Evolutionary conservation across 2,888 invertebrate species (phyloP), one percentile per base, ranked within the genome.

Genomic region (Lampropteryx suffumata): DNA sequence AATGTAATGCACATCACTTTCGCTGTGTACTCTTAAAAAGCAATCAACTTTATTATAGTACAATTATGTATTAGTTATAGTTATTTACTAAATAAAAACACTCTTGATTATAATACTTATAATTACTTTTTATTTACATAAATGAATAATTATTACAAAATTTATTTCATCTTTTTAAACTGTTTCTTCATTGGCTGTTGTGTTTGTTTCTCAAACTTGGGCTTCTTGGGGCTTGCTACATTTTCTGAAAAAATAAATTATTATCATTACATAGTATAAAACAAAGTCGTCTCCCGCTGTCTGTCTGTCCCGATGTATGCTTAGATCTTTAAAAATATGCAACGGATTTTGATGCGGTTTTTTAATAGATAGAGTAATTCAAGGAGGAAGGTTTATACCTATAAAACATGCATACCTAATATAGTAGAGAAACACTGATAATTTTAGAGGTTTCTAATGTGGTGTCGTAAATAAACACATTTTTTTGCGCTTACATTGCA

Each of bases 161-260:
- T 24, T 71, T 68, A 78, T 65, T 80, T 74, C 57, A 78, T 84
- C 69, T 81, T 86, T 54, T 85, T 87, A 46, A 84, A 80, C 46
- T 80, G 77, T 61, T 84, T 85, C 53, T 80, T 81, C 40, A 71
- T 57, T 1, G 77, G 59, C 50, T 79, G 76, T 36, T 70, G 73
- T 14, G 61, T 66, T 61, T 78, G 75, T 54, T 84, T 87, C 51
- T 84, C 86, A 59, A 85, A 87, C 53, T 84, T 87, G 0, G 72
- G 69, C 56, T 84, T 87, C 58, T 85, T 85, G 0, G 69, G 41
- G n/a, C 65, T 47, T 1, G 57, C 59, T 29, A 62, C 61, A 1
- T 58, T 37, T 62, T 66, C 86, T 85, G 68, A 46, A 79, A 78
- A 13, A 48, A 45, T n/a, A n/a, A 41, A 11, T 8, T 2, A 28